Evolutionary conservation across 2,113 vertebrate genomes (phyloP), one percentile per base, ranked within the genome.

Genomic region (Dasyornis broadbenti): DNA sequence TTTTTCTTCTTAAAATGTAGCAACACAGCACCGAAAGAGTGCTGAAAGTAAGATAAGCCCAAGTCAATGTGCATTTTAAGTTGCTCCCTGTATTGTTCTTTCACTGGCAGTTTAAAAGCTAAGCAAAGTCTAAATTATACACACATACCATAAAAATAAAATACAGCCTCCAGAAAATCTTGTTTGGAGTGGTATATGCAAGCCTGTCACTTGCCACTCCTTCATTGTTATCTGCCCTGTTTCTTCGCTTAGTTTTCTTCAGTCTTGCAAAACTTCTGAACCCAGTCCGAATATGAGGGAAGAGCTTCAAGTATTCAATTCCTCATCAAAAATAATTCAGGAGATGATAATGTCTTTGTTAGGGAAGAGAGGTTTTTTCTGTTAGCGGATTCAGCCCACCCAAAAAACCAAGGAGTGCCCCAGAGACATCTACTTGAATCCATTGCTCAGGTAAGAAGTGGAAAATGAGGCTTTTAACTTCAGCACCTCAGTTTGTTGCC

Each of bases 51-150:
- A 85, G 52, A 65, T 11, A 65, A 77, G 11, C 35, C 42, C 33
- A 52, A 80, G 42, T 52, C 35, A 75, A 68, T 2, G 1, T 9
- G 8, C 31, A 31, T 73, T 77, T 72, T 45, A 72, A 45, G 31
- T 65, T 77, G 7, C 19, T 88, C 72, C 22, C 69, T 33, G 10
- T 70, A 87, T 95, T 92, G 44, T 56, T 53, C 56, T 90, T 82
- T 83, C 86, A 40, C 40, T 83, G 56, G 44, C 60, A 73, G 16
- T 87, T 90, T 90, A 68, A 92, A 92, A 92, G 31, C 47, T 71
- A 90, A 94, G 83, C 20, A 7, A 71, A 80, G 31, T 59, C 66
- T 80, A 59, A 93, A 85, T 78, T 70, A 72, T 15, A 64, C 26
- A 49, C 65, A 20, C 3, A 2, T 5, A 0, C 11, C 75, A 57